Base-by-base conservation (phyloP, 2,888 invertebrate genomes). In the Nomada fabriciana region DNA sequence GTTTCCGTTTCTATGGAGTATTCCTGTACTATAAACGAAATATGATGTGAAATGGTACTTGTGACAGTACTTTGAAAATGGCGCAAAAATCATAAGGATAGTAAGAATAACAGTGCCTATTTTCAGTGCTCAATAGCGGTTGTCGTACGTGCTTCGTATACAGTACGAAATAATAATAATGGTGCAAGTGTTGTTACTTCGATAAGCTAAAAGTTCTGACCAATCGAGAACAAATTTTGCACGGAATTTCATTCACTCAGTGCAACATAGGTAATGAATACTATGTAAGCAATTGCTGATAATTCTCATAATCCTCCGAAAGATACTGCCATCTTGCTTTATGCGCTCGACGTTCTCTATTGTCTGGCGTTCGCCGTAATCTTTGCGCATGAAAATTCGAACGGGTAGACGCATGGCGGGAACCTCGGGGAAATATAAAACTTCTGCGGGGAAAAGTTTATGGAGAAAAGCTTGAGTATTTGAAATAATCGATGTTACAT, bases 341-440 rank as follows among this genome's bases (percentile, higher is more conserved):
- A 69, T 25, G 13, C 36, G n/a, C 18, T 42, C 29, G 53, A 64
- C 13, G 20, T 29, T 65, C n/a, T 29, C 36, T 36, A 7, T 20
- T 36, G 43, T 61, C 43, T 59, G 63, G 71, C 71, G 70, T 57
- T 60, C 15, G 7, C 23, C 20, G n/a, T 75, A 60, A 68, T 60
- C 43, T 11, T 68, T 23, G 72, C 68, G 80, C 64, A 76, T 18
- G 76, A 55, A 25, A 60, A 50, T 20, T 13, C 55, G 43, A 59
- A 73, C 57, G 36, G 68, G 52, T 13, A 57, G 23, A 47, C 47
- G 23, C 53, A 53, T 78, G 83, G 82, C 82, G 80, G 84, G 82
- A 83, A 82, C n/a, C 23, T 85, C 64, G 79, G 25, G 60, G 29
- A 57, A 78, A 15, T 85, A 80, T 64, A 83, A 83, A 85, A 36